Base-by-base conservation (phyloP, 2,888 invertebrate genomes). In the Drosophila borborema region DNA sequence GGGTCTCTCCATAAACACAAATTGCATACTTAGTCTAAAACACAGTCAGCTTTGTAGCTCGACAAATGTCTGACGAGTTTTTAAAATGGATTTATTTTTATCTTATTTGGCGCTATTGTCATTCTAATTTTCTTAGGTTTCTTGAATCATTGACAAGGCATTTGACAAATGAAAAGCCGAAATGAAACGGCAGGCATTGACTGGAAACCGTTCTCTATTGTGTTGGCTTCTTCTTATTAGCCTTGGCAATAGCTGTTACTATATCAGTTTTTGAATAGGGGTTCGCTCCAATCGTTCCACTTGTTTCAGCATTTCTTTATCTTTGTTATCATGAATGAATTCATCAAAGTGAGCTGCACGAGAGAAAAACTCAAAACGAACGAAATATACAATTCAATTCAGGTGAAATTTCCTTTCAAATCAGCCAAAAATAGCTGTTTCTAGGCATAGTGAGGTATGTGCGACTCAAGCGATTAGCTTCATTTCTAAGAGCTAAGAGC, bases 221-320 rank as follows among this genome's bases (percentile, higher is more conserved):
- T 38, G 48, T 41, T 12, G 12, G 18, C 48, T 6, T 10, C 45
- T 38, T 28, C 28, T 46, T 40, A 16, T 56, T 63, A 20, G 16
- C 58, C 63, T 64, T 64, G 63, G 20, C 36, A 38, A 40, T 49
- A n/a, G 28, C 18, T 38, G 12, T 48, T 28, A 28, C 48, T n/a
- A 28, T 28, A 28, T 14, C 10, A 7, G 10, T 9, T 16, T 20
- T 45, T 54, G 10, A 20, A 34, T 51, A 10, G 43, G 12, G 45
- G 4, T 18, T 8, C 9, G 28, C 5, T 4, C 18, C 43, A 2
- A 38, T 2, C 5, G 9, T 9, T 45, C 36, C 51, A 38, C 28
- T 43, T 74, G 54, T 46, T 62, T 76, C 36, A 20, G 38, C 31
- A 53, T 38, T 41, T 51, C 49, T 9, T 67, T 79, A 64, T 74